These are phyloP conservation scores for Yponomeuta cagnagella DNA, from an alignment of 2,888 invertebrate genomes.

Conservation along the genomic window DNA sequence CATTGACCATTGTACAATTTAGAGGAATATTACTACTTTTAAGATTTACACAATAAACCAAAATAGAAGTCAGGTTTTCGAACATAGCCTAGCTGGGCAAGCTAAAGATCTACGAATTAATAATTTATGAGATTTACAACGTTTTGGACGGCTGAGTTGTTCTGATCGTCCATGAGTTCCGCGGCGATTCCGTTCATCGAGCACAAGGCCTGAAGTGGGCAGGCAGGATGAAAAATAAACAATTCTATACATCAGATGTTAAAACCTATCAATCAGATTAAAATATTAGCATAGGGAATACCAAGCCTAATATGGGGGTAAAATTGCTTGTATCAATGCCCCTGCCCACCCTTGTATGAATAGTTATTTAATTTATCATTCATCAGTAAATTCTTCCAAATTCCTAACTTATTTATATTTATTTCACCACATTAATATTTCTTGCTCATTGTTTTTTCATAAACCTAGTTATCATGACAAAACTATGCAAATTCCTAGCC, in stretches of 20 bases:
- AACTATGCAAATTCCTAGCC: too few species aligned
- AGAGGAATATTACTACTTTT: conserved; percentile 31
- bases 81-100: conserved; percentile 66
- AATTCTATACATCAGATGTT: background rate
- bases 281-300: background rate
- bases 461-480: too few species aligned
- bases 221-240: conserved; percentile 53
- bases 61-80: conserved; percentile 53
- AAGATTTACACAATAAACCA: conserved; percentile 16
- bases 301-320: background rate
- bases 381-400: too few species aligned
- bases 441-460: too few species aligned
- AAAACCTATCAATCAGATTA: background rate
- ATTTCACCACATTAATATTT: too few species aligned
- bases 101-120: conserved; percentile 54
- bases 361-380: background rate
- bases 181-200: conserved; percentile 67
- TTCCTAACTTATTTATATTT: too few species aligned
- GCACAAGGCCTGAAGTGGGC: conserved; percentile 59
- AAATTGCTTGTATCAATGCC: background rate
- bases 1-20: conserved; percentile 25
- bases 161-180: conserved; percentile 56
- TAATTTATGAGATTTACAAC: conserved; percentile 53
- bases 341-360: background rate
- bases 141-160: conserved; percentile 46